Evolutionary conservation across 2,888 invertebrate species (phyloP).

Genomic region (Drosophila anceps): DNA sequence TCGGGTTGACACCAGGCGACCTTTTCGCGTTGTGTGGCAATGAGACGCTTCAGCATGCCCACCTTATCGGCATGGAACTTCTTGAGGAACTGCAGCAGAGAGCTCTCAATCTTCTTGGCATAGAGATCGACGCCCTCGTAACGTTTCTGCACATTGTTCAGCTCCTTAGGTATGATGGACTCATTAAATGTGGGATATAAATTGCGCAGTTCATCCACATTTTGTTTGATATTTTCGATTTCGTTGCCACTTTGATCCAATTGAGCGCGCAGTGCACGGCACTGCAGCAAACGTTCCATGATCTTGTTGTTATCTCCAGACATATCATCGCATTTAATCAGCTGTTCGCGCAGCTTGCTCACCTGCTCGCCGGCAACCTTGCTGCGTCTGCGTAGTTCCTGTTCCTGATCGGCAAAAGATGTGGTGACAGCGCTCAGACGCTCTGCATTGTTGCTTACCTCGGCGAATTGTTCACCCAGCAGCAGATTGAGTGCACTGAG

Average conservation of each 20-base stretch:
- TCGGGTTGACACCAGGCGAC: constrained; percentile 96
- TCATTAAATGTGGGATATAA: constrained; percentile 92
- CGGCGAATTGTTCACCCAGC: constrained; percentile 91
- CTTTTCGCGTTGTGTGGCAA: constrained; percentile 94
- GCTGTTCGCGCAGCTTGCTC: constrained; percentile 91
- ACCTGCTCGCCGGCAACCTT: constrained; percentile 90
- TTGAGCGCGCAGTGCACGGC: constrained; percentile 90
- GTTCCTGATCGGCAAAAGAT: constrained; percentile 91
- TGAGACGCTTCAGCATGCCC: constrained; percentile 91
- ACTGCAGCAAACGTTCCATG: constrained; percentile 91
- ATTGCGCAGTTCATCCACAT: constrained; percentile 90
- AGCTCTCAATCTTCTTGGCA: constrained; percentile 92
- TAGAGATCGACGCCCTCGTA: constrained; percentile 92
- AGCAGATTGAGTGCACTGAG: constrained; percentile 88
- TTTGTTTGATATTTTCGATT: constrained; percentile 89
- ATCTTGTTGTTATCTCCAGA: constrained; percentile 95
- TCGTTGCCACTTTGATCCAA: constrained; percentile 89
- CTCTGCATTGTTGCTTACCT: constrained; percentile 90
- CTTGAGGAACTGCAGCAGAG: constrained; percentile 92
- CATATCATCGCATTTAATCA: constrained; percentile 95
- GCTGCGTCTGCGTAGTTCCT: constrained; percentile 89
- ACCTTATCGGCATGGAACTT: constrained; percentile 95
- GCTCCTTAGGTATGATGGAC: constrained; percentile 92
- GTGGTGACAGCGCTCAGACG: constrained; percentile 91
- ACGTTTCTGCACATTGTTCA: constrained; percentile 93